These are phyloP conservation scores for Catocala nupta DNA, from an alignment of 2,888 invertebrate genomes.

Conservation along the genomic window DNA sequence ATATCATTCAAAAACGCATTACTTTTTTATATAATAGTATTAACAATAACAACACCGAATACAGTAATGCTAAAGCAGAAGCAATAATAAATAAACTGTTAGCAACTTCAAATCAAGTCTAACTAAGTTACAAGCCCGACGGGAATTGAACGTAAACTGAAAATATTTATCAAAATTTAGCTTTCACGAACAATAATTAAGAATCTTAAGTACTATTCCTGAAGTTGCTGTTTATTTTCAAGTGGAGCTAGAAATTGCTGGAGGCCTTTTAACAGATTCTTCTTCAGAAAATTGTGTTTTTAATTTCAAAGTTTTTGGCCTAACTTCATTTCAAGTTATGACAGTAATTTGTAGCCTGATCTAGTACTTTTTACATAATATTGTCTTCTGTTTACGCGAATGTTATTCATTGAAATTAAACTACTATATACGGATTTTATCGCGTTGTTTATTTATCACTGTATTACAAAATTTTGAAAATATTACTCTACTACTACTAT, in stretches of 20 bases:
- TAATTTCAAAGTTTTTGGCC: not conserved
- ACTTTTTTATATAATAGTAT: no score
- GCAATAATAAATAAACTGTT: conserved; percentile 23
- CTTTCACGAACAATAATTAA: conserved; percentile 27
- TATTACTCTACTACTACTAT: no score
- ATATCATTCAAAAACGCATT: no score
- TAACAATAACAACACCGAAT: no score
- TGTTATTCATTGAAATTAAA: no score
- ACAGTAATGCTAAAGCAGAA: not conserved
- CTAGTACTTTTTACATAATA: no score
- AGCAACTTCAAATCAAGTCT: conserved; percentile 24
- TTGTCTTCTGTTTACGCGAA: no score
- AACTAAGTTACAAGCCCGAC: conserved; percentile 25
- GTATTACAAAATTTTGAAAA: no score
- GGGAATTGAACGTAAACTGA: conserved; percentile 17
- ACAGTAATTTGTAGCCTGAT: no score
- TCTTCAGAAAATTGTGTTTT: not conserved
- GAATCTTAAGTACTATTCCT: conserved; percentile 19
- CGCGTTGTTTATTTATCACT: no score
- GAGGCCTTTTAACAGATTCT: conserved; percentile 2
- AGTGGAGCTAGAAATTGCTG: not conserved
- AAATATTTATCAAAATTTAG: conserved; percentile 31
- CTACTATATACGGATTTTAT: no score
- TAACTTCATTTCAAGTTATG: conserved; percentile 4
- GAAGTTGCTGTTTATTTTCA: conserved; percentile 1